Conservation (phyloP, 2,888 invertebrate species). For the Elegia similella region DNA sequence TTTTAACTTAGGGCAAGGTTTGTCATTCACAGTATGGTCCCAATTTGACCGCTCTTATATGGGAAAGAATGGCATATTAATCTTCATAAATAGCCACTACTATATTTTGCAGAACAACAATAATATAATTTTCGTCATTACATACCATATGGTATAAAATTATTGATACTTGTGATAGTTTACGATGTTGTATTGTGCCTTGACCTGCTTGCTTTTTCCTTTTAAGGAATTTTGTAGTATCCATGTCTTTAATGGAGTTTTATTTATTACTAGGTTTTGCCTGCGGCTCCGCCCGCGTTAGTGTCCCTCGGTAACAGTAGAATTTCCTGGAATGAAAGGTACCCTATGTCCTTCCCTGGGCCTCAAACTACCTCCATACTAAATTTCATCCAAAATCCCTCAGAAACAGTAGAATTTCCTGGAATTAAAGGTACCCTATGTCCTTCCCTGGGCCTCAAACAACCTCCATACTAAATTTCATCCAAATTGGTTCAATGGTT, state of each 20-base stretch:
- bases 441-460: too few relatives aligned
- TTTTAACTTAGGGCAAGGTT: constrained; percentile 29
- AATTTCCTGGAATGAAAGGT: too few relatives aligned
- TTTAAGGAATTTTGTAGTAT: neutral
- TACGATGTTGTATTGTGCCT: constrained; percentile 10
- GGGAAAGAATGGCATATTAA: constrained; percentile 39
- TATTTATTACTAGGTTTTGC: too few relatives aligned
- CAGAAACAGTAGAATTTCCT: too few relatives aligned
- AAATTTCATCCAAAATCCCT: too few relatives aligned
- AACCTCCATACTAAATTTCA: too few relatives aligned
- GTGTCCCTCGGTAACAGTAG: too few relatives aligned
- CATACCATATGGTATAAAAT: constrained; percentile 19
- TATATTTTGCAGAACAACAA: constrained; percentile 20
- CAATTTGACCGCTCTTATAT: constrained; percentile 43
- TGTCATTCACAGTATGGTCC: constrained; percentile 35
- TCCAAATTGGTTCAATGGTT: too few relatives aligned
- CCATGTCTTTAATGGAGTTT: neutral
- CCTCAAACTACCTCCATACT: too few relatives aligned
- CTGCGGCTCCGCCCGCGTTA: too few relatives aligned
- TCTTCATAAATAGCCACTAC: constrained; percentile 27
- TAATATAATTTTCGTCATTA: constrained; percentile 31
- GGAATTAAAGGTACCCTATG: too few relatives aligned
- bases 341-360: too few relatives aligned
- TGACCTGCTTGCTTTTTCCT: constrained; percentile 13
- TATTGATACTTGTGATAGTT: constrained; percentile 9